phyloP scores from a whole-genome alignment of 2,797 vertebrate genomes.

The Cyprinodon diabolis region DNA sequence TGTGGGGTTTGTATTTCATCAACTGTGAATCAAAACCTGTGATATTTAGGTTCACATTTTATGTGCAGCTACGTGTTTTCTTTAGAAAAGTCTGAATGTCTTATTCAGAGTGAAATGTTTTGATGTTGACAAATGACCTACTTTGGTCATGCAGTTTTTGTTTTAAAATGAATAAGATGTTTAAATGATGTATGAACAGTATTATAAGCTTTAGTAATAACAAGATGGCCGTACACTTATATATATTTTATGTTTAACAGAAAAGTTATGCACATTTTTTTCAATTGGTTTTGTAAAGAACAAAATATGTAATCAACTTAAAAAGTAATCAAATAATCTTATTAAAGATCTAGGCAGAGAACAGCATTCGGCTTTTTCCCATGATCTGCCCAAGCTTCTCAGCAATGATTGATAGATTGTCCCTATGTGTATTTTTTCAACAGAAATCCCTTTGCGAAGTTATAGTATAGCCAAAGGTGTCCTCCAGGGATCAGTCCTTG shows the following conservation, averaged over 20 bases:
- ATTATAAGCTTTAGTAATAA: not conserved
- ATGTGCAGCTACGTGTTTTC: not conserved
- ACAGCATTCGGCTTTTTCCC: too few species aligned
- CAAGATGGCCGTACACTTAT: too few species aligned
- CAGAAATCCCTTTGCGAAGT: too few species aligned
- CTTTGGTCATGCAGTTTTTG: slow-evolving; percentile 44
- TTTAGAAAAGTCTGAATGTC: slow-evolving; percentile 55
- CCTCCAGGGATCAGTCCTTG: too few species aligned
- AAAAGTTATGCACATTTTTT: not conserved
- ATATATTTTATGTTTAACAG: not conserved
- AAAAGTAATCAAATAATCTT: too few species aligned
- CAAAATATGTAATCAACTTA: too few species aligned
- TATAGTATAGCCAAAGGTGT: too few species aligned
- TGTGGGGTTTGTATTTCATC: not conserved
- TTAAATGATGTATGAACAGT: not conserved
- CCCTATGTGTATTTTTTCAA: too few species aligned
- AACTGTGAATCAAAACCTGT: not conserved
- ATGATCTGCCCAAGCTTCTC: too few species aligned
- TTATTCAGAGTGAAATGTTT: slow-evolving; percentile 51
- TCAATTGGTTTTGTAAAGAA: too few species aligned
- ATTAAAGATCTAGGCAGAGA: too few species aligned
- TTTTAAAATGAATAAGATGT: slow-evolving; percentile 14
- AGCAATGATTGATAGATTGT: too few species aligned
- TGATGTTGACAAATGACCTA: slow-evolving; percentile 56
- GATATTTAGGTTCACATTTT: slow-evolving; percentile 16